Percentiles rank a stretch among this genome's conserved stretches.
phyloP scores from a whole-genome alignment of 1,140 invertebrate species.

The Ceratina japonica region DNA sequence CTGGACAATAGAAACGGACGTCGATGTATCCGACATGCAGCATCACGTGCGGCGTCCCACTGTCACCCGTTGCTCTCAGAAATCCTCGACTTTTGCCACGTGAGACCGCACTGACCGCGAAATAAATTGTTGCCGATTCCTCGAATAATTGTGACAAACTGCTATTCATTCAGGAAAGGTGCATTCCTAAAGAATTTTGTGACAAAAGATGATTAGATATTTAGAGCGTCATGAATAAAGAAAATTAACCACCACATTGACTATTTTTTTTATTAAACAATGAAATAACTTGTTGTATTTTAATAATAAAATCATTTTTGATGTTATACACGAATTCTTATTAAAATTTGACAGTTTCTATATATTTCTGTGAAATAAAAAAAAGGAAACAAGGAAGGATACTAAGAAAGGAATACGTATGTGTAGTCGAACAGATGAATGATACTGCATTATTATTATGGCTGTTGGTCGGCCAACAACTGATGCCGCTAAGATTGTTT shows the following conservation, averaged over 20 bases:
- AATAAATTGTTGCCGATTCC: neutral
- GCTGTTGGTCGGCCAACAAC: slow-evolving; percentile 2
- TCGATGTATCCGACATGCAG: slow-evolving; percentile 66
- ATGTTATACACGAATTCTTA: too few species aligned
- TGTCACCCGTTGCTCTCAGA: slow-evolving; percentile 66
- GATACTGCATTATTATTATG: slow-evolving; percentile 45
- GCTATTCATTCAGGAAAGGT: neutral
- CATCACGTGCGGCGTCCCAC: slow-evolving; percentile 69
- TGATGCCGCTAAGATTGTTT: slow-evolving; percentile 37
- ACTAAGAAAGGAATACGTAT: neutral
- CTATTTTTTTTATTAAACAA: too few species aligned
- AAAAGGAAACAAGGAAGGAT: neutral
- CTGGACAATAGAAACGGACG: slow-evolving; percentile 67
- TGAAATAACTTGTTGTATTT: too few species aligned
- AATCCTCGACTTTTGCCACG: slow-evolving; percentile 50
- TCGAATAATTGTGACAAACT: slow-evolving; percentile 43
- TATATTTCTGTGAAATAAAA: neutral
- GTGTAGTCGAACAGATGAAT: slow-evolving; percentile 12
- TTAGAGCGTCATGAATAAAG: too few species aligned
- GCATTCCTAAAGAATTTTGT: too few species aligned
- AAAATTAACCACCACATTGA: too few species aligned
- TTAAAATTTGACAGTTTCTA: too few species aligned
- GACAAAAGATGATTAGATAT: too few species aligned
- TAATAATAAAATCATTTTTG: too few species aligned
- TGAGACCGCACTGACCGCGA: slow-evolving; percentile 6